Conservation (phyloP, 2,797 vertebrate species). For the Pristis pectinata region DNA sequence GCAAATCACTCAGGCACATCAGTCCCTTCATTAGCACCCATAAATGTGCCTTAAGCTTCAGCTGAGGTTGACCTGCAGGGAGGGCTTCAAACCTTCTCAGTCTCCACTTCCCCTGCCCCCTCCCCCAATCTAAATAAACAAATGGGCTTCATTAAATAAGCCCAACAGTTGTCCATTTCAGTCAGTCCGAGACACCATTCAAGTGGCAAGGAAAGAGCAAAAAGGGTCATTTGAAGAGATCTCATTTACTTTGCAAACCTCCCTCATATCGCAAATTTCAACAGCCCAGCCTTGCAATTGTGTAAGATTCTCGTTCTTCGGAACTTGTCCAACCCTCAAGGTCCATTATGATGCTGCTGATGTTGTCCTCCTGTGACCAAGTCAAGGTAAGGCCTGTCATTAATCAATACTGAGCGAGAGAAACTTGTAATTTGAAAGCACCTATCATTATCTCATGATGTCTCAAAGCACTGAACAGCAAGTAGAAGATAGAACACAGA, state of each 20-base stretch:
- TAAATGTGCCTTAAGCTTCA: background rate
- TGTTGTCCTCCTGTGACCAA: constrained; percentile 28
- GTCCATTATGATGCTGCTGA: background rate
- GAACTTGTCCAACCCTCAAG: background rate
- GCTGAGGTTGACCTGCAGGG: background rate
- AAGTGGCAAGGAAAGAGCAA: background rate
- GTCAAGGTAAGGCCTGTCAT: constrained; percentile 7
- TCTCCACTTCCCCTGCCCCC: background rate
- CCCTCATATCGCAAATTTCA: background rate
- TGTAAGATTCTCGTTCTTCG: background rate
- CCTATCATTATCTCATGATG: background rate
- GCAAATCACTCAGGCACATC: constrained; percentile 2
- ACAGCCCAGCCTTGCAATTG: background rate
- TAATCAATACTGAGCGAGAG: too few species aligned
- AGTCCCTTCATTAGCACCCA: background rate
- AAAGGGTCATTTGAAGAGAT: background rate
- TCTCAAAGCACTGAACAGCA: background rate
- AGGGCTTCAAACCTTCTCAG: background rate
- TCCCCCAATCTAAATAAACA: background rate
- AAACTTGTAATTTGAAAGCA: background rate
- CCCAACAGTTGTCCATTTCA: background rate
- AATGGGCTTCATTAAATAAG: constrained; percentile 13
- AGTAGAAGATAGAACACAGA: too few species aligned
- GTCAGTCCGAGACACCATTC: background rate
- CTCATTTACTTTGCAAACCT: background rate